Evolutionary conservation across 2,113 vertebrate species (phyloP).

Genomic region (Lucifuga dentata): DNA sequence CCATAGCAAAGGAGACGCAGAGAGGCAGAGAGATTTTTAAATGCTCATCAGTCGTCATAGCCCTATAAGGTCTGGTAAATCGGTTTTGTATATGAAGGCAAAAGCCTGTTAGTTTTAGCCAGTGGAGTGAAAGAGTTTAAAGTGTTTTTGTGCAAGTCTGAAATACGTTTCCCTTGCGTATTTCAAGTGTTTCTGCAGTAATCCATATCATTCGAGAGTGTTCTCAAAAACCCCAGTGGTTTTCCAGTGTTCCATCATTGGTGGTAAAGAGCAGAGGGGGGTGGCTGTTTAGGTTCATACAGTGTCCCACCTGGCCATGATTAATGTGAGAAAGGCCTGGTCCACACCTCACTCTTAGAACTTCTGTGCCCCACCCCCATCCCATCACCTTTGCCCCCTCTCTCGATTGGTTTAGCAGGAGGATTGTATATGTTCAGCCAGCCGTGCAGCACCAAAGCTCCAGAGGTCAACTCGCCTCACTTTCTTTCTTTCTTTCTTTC

Average conservation of each 20-base stretch:
- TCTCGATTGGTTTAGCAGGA: conserved; percentile 17
- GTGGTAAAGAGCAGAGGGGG: conserved; percentile 25
- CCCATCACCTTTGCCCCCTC: neutral
- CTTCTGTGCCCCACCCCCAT: neutral
- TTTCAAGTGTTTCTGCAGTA: conserved; percentile 21
- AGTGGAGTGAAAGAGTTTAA: conserved; percentile 32
- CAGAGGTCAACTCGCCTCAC: conserved; percentile 38
- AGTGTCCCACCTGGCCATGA: conserved; percentile 56
- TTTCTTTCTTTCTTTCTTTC: neutral
- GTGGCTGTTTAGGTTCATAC: conserved; percentile 33
- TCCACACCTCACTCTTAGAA: conserved; percentile 47
- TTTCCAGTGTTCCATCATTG: conserved; percentile 44
- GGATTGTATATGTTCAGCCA: conserved; percentile 39
- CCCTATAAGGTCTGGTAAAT: conserved; percentile 58
- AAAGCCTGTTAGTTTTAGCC: conserved; percentile 30
- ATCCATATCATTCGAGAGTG: conserved; percentile 12
- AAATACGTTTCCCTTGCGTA: conserved; percentile 22
- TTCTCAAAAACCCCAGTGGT: conserved; percentile 15
- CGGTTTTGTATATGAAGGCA: conserved; percentile 60
- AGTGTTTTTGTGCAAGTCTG: conserved; percentile 8
- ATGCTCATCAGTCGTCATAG: conserved; percentile 63
- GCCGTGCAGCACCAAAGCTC: conserved; percentile 22
- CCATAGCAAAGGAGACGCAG: conserved; percentile 49
- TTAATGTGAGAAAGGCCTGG: conserved; percentile 57
- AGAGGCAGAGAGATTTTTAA: conserved; percentile 66